Conservation (phyloP, 2,797 vertebrate species). For the Sebastes diaconus region DNA sequence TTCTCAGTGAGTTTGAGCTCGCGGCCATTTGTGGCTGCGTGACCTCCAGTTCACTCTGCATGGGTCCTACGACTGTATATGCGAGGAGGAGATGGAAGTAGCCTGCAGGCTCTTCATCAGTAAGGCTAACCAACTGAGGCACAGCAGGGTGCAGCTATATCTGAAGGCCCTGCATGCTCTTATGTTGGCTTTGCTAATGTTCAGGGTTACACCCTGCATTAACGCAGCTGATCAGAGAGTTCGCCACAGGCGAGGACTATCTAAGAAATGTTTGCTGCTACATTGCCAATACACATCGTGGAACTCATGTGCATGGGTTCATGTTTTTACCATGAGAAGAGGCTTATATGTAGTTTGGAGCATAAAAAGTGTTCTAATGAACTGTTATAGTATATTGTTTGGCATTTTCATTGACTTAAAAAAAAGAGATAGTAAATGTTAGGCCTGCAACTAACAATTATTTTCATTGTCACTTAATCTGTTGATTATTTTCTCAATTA, state of each 20-base stretch:
- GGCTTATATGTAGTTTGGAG: neutral
- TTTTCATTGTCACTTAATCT: too few species aligned
- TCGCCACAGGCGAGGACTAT: slow-evolving; percentile 14
- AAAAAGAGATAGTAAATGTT: neutral
- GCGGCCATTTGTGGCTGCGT: slow-evolving; percentile 42
- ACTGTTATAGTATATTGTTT: neutral
- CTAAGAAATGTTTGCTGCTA: slow-evolving; percentile 26
- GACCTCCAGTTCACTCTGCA: slow-evolving; percentile 47
- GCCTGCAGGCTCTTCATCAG: slow-evolving; percentile 58
- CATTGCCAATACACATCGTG: neutral
- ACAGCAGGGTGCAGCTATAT: slow-evolving; percentile 45
- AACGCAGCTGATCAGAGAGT: slow-evolving; percentile 36
- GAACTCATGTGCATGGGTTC: neutral
- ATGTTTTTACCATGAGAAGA: neutral
- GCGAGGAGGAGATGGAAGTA: slow-evolving; percentile 36
- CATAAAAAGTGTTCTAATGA: neutral
- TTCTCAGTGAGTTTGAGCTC: slow-evolving; percentile 28
- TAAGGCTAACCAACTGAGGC: slow-evolving; percentile 58
- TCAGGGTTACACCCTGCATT: slow-evolving; percentile 36
- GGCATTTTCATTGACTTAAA: neutral
- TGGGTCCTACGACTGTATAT: slow-evolving; percentile 30
- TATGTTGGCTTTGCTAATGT: slow-evolving; percentile 45
- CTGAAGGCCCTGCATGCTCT: slow-evolving; percentile 39
- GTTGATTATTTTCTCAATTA: too few species aligned
- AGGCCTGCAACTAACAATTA: too few species aligned